These are phyloP conservation scores for Pollenia labialis DNA, from an alignment of 2,888 invertebrate genomes.

Conservation along the genomic window DNA sequence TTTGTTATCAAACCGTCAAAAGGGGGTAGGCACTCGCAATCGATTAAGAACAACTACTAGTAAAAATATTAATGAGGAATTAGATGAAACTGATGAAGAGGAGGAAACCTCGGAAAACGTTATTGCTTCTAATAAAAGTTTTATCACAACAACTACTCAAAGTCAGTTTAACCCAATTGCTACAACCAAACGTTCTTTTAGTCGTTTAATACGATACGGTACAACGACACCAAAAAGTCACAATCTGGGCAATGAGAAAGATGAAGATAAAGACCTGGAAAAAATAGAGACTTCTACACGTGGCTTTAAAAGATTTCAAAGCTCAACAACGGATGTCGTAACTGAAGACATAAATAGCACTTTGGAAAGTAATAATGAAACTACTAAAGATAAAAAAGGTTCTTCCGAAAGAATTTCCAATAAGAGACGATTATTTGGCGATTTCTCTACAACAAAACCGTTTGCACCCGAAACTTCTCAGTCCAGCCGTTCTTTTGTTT, in stretches of 20 bases:
- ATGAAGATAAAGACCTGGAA: not conserved
- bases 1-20: not conserved
- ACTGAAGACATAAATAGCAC: not conserved
- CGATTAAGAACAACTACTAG: slow-evolving; percentile 46
- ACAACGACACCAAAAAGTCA: slow-evolving; percentile 18
- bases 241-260: not conserved
- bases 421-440: not conserved
- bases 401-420: not conserved
- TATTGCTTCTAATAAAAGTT: not conserved
- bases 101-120: not conserved
- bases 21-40: not conserved
- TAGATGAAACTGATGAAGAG: not conserved
- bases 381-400: not conserved
- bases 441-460: not conserved
- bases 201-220: slow-evolving; percentile 48
- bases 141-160: not conserved
- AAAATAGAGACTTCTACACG: slow-evolving; percentile 17
- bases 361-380: not conserved
- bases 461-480: slow-evolving; percentile 9
- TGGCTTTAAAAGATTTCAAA: not conserved
- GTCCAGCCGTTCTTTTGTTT: not conserved
- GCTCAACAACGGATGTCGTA: not conserved
- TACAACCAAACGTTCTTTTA: not conserved
- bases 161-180: not conserved
- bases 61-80: not conserved